Conservation (phyloP, 2,113 vertebrate genomes). For the Bettongia penicillata region DNA sequence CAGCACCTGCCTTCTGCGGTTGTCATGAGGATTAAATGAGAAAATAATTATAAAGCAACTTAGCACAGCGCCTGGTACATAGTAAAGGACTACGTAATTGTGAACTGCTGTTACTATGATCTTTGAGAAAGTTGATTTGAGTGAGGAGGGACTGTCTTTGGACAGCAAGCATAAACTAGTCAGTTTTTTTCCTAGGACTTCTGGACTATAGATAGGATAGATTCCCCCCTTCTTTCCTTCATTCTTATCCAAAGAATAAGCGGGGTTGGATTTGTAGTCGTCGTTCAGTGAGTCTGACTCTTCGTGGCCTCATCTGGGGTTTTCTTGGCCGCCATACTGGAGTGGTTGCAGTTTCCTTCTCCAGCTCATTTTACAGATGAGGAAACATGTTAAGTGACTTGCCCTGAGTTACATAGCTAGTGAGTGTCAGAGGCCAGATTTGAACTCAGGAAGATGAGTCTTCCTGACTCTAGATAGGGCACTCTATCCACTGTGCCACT, state of each 20-base stretch:
- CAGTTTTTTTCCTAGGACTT: background rate
- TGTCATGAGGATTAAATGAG: background rate
- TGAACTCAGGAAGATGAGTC: background rate
- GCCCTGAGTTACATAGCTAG: background rate
- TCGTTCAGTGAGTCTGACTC: background rate
- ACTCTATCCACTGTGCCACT: background rate
- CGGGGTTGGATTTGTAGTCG: background rate
- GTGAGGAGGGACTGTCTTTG: constrained; percentile 2
- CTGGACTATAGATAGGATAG: background rate
- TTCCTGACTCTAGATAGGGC: background rate
- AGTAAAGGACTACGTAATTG: background rate
- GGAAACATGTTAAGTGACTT: background rate
- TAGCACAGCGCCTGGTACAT: background rate
- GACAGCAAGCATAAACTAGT: background rate
- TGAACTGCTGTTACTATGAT: background rate
- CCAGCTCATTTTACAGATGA: background rate
- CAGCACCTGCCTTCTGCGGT: background rate
- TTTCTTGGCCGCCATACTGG: background rate
- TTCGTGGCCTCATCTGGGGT: too few relatives aligned
- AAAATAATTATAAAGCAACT: background rate
- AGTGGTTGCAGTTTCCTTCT: background rate
- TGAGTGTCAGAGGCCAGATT: background rate
- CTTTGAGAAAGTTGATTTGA: background rate
- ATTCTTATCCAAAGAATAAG: background rate
- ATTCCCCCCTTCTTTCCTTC: background rate